Evolutionary conservation across 2,113 vertebrate genomes (phyloP), one percentile per base, ranked within the genome.

Genomic region (Rhabdornis inornatus): DNA sequence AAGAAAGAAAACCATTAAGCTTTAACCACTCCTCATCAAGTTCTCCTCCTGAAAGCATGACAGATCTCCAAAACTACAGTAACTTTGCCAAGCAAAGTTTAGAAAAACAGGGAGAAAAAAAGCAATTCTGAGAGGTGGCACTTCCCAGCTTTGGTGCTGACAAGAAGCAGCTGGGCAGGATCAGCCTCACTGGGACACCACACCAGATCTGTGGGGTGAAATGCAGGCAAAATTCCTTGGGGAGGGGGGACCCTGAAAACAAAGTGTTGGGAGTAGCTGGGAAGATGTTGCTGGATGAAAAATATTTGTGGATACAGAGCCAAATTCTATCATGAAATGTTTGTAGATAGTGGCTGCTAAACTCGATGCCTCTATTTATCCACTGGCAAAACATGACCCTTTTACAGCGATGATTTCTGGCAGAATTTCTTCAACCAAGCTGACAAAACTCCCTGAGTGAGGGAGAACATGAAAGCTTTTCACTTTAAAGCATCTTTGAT

Each of bases 91-190:
- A 78, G 81, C 20, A 40, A 44, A 25, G 50, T 92, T 92, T n/a
- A 83, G 39, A 72, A 77, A 92, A 89, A 65, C 53, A 57, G 0
- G 11, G 37, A 69, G 65, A 72, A 94, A 71, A 71, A 90, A 89
- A 61, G 83, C 87, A 91, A 90, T 96, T 90, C 79, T 20, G 64
- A 88, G 89, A 91, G 93, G 93, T 87, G 95, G 92, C 91, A 87
- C 89, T 45, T 82, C 93, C 95, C 96, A 96, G 47, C 52, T 45
- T n/a, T 9, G 65, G 87, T 35, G 89, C 25, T 83, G 95, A 84
- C 91, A 93, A 68, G 75, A 77, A 95, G 70, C 94, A 95, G 95
- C 91, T 66, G 79, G 92, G 91, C 63, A 94, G 60, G 60, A 89
- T 75, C 52, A 53, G 33, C 55, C 79, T 49, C 28, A 0, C 8